These are phyloP conservation scores for Notothenia rossii DNA, from an alignment of 2,113 vertebrate genomes.

Conservation along the genomic window DNA sequence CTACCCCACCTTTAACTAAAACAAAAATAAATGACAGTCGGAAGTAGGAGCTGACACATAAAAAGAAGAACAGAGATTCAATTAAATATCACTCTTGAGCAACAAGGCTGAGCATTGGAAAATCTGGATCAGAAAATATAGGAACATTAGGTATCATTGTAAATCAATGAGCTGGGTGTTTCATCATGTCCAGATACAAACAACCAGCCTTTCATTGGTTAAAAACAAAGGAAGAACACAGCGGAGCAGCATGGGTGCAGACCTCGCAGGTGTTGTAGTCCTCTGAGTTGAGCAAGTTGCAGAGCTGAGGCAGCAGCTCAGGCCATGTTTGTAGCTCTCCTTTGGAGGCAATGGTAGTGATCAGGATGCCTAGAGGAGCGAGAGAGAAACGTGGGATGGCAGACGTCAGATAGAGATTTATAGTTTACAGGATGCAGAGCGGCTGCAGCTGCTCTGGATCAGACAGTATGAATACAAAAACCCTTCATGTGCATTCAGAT, in stretches of 20 bases:
- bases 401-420: neutral
- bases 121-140: constrained; percentile 68
- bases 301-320: constrained; percentile 94
- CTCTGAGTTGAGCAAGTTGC: constrained; percentile 95
- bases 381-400: neutral
- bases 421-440: neutral
- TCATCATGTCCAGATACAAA: constrained; percentile 66
- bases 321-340: constrained; percentile 97
- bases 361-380: constrained; percentile 89
- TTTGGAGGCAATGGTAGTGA: constrained; percentile 95
- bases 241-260: constrained; percentile 16
- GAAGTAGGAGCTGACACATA: neutral
- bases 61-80: neutral
- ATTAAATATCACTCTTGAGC: neutral
- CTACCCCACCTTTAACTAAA: too few relatives aligned
- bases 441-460: constrained; percentile 62
- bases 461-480: constrained; percentile 80
- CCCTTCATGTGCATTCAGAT: constrained; percentile 61
- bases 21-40: neutral
- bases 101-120: neutral
- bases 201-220: neutral
- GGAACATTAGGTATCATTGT: constrained; percentile 70
- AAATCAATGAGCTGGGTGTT: constrained; percentile 73
- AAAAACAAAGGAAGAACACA: neutral
- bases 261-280: constrained; percentile 98